A percentile compares a stretch with the other conserved stretches of the same genome.
Conservation (phyloP, 2,113 vertebrate species). For the Callocephalon fimbriatum region DNA sequence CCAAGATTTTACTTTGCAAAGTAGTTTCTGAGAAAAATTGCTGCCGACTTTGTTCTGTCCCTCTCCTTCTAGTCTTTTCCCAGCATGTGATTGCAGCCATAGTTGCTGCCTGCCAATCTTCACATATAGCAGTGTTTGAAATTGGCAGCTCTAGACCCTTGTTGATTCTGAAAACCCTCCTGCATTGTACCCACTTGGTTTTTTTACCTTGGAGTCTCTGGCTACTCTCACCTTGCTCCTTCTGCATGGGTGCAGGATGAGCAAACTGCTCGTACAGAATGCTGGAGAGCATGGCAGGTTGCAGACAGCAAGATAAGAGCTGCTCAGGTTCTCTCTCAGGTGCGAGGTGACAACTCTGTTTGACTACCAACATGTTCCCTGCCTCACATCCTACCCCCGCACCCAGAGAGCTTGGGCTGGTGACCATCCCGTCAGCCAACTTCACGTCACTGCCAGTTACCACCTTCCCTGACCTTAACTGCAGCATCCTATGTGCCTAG, state of each 20-base stretch:
- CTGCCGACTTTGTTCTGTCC: not conserved
- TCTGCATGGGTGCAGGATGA: not conserved
- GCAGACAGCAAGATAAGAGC: not conserved
- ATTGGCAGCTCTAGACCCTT: not conserved
- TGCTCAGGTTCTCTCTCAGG: not conserved
- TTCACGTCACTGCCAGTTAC: not conserved
- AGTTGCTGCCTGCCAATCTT: not conserved
- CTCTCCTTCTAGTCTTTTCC: not conserved
- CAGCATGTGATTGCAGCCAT: rapidly evolving
- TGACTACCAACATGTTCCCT: no score
- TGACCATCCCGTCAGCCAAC: rapidly evolving
- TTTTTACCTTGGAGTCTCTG: not conserved
- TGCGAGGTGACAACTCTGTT: not conserved
- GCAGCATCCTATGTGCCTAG: not conserved
- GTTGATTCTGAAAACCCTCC: not conserved
- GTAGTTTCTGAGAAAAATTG: not conserved
- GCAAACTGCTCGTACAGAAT: not conserved
- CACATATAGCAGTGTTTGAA: not conserved
- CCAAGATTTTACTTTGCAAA: not conserved
- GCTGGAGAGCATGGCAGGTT: rapidly evolving
- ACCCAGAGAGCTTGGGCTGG: not conserved
- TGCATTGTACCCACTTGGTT: rapidly evolving
- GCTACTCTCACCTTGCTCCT: not conserved
- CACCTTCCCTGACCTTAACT: slow-evolving; percentile 4
- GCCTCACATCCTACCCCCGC: rapidly evolving